Conservation (phyloP, 2,888 invertebrate genomes). For the Tanypteryx hageni region DNA sequence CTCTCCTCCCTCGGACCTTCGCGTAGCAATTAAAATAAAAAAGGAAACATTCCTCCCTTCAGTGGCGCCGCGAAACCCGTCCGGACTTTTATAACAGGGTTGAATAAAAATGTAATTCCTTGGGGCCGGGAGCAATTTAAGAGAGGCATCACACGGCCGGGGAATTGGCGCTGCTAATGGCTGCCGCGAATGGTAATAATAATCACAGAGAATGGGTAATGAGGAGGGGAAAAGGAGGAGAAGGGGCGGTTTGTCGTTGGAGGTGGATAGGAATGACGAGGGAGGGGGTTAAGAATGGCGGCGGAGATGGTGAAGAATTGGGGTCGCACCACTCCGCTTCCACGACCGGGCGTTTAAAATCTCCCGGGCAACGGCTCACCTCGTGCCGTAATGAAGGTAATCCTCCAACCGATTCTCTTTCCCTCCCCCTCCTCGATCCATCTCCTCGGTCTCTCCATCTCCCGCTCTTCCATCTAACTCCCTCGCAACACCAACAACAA, state of each 20-base stretch:
- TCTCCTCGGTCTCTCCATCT: neutral
- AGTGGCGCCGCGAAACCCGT: neutral
- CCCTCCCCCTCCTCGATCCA: neutral
- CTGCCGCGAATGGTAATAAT: conserved; percentile 35
- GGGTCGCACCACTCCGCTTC: neutral
- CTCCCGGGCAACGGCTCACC: neutral
- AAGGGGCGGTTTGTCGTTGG: neutral
- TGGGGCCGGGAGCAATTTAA: neutral
- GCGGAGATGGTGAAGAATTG: conserved; percentile 23
- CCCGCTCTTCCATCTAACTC: neutral
- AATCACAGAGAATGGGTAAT: conserved; percentile 34
- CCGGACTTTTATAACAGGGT: neutral
- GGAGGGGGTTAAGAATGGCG: neutral
- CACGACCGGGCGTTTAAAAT: neutral
- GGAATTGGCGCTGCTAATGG: conserved; percentile 23
- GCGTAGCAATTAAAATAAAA: neutral
- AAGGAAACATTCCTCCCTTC: neutral
- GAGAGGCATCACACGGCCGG: neutral
- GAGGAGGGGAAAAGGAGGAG: neutral
- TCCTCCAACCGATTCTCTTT: conserved; percentile 17
- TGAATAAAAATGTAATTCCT: neutral
- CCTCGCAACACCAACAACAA: neutral
- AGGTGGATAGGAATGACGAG: neutral
- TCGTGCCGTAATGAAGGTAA: conserved; percentile 13
- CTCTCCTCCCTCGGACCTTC: neutral